Evolutionary conservation across 2,113 vertebrate genomes (phyloP), one percentile per base, ranked within the genome.

Genomic region (Rhynchomys soricoides): DNA sequence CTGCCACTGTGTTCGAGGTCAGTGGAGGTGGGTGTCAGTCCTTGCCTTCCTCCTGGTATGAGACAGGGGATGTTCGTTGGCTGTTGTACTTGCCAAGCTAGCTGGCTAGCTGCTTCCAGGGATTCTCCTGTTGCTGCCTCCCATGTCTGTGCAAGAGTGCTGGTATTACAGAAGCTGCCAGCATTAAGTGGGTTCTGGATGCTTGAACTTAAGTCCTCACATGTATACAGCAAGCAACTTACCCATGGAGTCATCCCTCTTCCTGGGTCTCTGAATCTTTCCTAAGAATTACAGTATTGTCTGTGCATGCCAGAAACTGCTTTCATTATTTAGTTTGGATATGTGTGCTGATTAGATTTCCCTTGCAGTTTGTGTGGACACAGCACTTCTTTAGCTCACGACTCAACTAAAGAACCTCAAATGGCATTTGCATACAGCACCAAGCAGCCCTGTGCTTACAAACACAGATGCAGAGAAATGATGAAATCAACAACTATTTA

Each of bases 381-480:
- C 40, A 45, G 81, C 10, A n/a, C 40, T 89, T 87, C 83, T 66
- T 70, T 62, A 86, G 43, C 1, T 0, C 22, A 29, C 21, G 7
- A 11, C 0, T 37, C 71, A 96, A 86, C 8, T n/a, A 34, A 86
- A 92, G 88, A 50, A 34, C 55, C 78, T 93, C 55, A 78, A 4
- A n/a, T 2, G 24, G 34, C 37, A 68, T 95, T 77, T 1, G 4
- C 86, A 71, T 87, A 66, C 40, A 17, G 29, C 43, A 26, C 37
- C 77, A 64, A 83, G 37, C 55, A 88, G 37, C 75, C 86, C 73
- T 3, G 4, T 59, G 78, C 93, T 95, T 85, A 81, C 82, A 96
- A 95, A 95, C 96, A 97, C 97, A 97, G 96, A 96, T 97, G 96
- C 50, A 92, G 52, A 86, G 85, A 90, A 96, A 89, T 90, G 31